These are phyloP conservation scores for Dreissena rostriformis DNA, from an alignment of 1,140 invertebrate species.

Conservation along the genomic window DNA sequence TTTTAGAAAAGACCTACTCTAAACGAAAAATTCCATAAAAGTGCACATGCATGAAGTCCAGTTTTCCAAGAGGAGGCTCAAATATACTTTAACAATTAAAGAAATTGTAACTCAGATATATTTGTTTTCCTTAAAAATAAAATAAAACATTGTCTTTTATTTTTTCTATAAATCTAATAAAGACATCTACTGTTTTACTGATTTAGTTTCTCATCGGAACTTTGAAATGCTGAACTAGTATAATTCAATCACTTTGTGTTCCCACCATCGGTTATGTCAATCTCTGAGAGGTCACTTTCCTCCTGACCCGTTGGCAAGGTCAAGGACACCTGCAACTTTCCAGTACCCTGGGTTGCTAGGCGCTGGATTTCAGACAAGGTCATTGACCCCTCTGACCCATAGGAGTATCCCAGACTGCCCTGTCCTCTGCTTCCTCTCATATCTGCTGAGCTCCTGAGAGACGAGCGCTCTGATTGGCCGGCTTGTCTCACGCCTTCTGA, in stretches of 20 bases:
- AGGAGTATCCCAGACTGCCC: slow-evolving; percentile 69
- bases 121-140: too few species aligned
- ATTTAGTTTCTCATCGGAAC: too few species aligned
- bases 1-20: too few species aligned
- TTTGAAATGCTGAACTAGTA: too few species aligned
- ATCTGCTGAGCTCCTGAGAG: slow-evolving; percentile 55
- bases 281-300: slow-evolving; percentile 71
- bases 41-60: too few species aligned
- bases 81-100: too few species aligned
- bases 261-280: slow-evolving; percentile 65
- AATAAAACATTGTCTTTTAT: too few species aligned
- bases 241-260: slow-evolving; percentile 15
- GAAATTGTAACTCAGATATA: too few species aligned
- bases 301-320: slow-evolving; percentile 67
- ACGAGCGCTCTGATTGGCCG: slow-evolving; percentile 53
- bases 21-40: too few species aligned
- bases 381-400: slow-evolving; percentile 62
- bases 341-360: slow-evolving; percentile 50
- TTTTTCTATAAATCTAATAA: too few species aligned
- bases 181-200: too few species aligned
- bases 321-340: slow-evolving; percentile 67
- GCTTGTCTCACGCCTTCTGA: slow-evolving; percentile 65
- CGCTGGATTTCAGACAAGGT: slow-evolving; percentile 54
- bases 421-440: slow-evolving; percentile 27
- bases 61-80: too few species aligned